Evolutionary conservation across 2,797 vertebrate genomes (phyloP).

Genomic region (Mus spretus): DNA sequence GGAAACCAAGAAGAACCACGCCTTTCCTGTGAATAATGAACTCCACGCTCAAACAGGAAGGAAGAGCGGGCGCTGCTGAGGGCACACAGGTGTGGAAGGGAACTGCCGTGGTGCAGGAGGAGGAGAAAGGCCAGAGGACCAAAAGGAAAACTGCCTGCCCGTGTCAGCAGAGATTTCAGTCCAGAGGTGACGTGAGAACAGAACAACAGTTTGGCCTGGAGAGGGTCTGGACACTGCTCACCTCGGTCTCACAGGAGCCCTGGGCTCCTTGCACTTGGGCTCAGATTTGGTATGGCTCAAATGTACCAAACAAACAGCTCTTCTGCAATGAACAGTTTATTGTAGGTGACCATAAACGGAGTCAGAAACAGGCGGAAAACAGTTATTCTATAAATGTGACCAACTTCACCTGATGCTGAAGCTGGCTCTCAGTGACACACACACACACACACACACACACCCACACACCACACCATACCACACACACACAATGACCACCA

Average conservation of each 20-base stretch:
- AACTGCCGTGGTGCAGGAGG: no score
- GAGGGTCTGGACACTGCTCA: not conserved
- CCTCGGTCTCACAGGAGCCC: no score
- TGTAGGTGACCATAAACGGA: not conserved
- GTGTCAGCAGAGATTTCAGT: not conserved
- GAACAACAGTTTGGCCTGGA: not conserved
- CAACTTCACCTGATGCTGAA: no score
- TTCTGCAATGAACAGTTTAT: not conserved
- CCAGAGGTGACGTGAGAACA: not conserved
- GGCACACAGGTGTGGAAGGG: no score
- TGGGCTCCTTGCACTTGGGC: not conserved
- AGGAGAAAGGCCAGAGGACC: not conserved
- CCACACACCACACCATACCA: not conserved
- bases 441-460: not conserved
- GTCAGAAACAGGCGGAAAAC: not conserved
- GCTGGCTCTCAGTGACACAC: not conserved
- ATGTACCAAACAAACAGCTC: not conserved
- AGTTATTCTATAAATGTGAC: not conserved
- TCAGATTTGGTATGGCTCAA: not conserved
- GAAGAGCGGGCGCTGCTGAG: not conserved
- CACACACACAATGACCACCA: not conserved
- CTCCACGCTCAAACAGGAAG: not conserved
- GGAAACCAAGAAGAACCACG: slow-evolving; percentile 7
- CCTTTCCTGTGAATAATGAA: not conserved
- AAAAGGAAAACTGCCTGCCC: not conserved